Base-by-base conservation (phyloP, 2,888 invertebrate species). In the Polydesmus complanatus region DNA sequence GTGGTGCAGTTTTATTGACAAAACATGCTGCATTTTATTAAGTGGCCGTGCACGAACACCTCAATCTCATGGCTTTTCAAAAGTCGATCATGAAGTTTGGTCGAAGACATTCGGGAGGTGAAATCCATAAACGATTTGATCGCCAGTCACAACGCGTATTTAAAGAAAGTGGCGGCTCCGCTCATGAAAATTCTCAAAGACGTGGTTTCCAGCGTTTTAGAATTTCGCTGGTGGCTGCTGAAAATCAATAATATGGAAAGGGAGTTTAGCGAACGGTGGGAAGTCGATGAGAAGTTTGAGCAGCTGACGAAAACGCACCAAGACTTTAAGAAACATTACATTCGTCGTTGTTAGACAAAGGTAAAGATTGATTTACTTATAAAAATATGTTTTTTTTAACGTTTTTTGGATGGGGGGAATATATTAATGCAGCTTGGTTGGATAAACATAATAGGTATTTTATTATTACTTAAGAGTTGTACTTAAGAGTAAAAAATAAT, bases 21-120 rank as follows among this genome's bases (percentile, higher is more conserved):
- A 14, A 48, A 56, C 14, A 56, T 56, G 56, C 56, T 26, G 21
- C 56, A 56, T 2, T 56, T 56, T 22, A 21, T 56, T n/a, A 37
- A 27, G 19, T 56, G n/a, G n/a, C 26, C 49, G 19, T 56, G 2
- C 49, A 48, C 2, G 56, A 56, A 27, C 49, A 56, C 48, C 18
- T 56, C 2, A 48, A 48, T 23, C 47, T 56, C 5, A 25, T 26
- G 14, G 56, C 56, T 11, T 56, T 56, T 47, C 56, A 56, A 47
- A 11, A 5, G 11, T 26, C 56, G 3, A n/a, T 18, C 2, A 48
- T 47, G 11, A 56, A 56, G 25, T 56, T 56, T n/a, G 25, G 56
- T n/a, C 0, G 56, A 37, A 21, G 14, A 48, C 11, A 18, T 11
- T 22, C 22, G 27, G n/a, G n/a, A n/a, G n/a, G 49, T 48, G 2